A percentile compares a stretch with the other conserved stretches of the same genome.
Conservation (phyloP, 2,797 vertebrate species). For the Melanotaenia boesemani region DNA sequence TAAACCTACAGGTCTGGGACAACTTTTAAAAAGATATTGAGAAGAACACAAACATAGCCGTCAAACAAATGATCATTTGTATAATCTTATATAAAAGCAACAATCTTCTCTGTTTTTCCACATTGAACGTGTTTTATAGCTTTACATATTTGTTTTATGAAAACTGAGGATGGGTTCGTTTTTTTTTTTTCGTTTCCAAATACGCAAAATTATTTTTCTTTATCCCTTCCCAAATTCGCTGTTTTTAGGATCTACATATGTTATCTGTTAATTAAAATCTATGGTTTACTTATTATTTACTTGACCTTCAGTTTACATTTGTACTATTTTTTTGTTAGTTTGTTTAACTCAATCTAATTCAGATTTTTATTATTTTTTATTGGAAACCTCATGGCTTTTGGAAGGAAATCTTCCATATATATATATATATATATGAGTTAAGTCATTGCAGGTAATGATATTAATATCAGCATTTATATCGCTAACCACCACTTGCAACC, state of each 20-base stretch:
- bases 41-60: not conserved
- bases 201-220: not conserved
- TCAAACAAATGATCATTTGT: not conserved
- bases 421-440: not conserved
- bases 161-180: too few relatives aligned
- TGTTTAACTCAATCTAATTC: too few relatives aligned
- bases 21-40: not conserved
- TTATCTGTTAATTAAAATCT: not conserved
- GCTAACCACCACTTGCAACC: slow-evolving; percentile 20
- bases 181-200: not conserved
- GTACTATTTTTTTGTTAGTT: not conserved
- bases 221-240: not conserved
- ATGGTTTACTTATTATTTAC: not conserved
- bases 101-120: too few relatives aligned
- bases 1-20: not conserved
- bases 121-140: too few relatives aligned
- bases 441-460: not conserved
- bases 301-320: not conserved
- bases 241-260: not conserved
- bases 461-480: not conserved
- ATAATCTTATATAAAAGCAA: not conserved
- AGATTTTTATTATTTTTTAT: not conserved
- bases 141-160: too few relatives aligned
- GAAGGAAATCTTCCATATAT: too few relatives aligned
- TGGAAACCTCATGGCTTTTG: too few relatives aligned